Evolutionary conservation across 2,888 invertebrate genomes (phyloP), one percentile per base, ranked within the genome.

Genomic region (Cryptocheilus praepositus): DNA sequence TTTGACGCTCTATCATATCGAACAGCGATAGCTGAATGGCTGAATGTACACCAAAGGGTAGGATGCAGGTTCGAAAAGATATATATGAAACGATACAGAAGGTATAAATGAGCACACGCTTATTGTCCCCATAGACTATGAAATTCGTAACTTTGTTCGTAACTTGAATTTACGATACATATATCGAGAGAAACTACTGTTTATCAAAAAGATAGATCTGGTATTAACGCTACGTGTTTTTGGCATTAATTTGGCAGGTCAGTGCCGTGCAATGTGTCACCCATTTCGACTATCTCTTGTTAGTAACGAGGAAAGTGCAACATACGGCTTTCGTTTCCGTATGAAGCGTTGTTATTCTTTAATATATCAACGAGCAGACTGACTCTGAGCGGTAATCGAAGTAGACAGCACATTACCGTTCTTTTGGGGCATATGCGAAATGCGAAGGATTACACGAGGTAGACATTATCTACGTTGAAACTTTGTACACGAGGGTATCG

Each of bases 401-500:
- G 28, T 51, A 56, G 36, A 25, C 36, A 28, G 22, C n/a, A 28
- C 3, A 55, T 25, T 56, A 16, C 51, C 36, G 46, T 57, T 49
- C n/a, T 49, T n/a, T 49, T 49, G 36, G 36, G 3, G 36, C 28
- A 56, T 46, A 63, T 15, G 61, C 45, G 52, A 68, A 52, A 69
- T 54, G 56, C 16, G 70, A 66, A 70, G 62, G 11, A 36, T 36
- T 70, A 71, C 55, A 71, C 79, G 71, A 79, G 74, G 67, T 74
- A 79, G 74, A 77, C 76, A 73, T 64, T 11, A 36, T 36, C 67
- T 70, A 76, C 67, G 61, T 73, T 77, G 77, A 76, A 81, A 84
- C 81, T 86, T 85, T 86, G 84, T 86, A 86, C 85, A 86, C 65
- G 77, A 70, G 73, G 78, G 74, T 71, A 65, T 79, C 81, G 83